Evolutionary conservation across 1,140 invertebrate genomes (phyloP), one percentile per base, ranked within the genome.

Genomic region (Cyrtorhinus lividipennis): DNA sequence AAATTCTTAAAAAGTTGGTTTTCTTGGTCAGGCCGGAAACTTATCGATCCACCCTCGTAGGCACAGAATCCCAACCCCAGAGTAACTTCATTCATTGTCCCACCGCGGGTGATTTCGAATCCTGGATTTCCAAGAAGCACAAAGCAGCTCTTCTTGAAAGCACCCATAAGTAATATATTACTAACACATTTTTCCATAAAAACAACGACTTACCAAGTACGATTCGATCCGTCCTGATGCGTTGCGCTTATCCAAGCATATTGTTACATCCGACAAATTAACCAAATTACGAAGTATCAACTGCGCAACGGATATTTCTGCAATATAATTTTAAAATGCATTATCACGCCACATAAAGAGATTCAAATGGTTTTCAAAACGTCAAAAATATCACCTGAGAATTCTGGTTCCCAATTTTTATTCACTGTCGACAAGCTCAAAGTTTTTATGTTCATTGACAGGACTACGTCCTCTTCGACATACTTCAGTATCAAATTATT

Each of bases 401-500:
- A 96, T 24, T 87, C 78, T 60, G 86, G 80, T 66, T 87, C 80
- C 94, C 94, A 97, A 66, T 86, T 79, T 15, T 83, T 77, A 72
- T 92, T 84, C 3, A 86, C 90, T 66, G 88, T 88, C 71, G 86
- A 84, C 65, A 90, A 82, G 68, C 85, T 85, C 24, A 93, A 79
- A 61, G 87, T 86, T 74, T 92, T 89, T 0, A 95, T 86, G 74
- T 96, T 96, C 67, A 97, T 82, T 12, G 92, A 95, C 12, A 98
- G 77, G 5, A 96, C 92, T 70, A 97, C 93, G 73, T 98, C 95
- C 71, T 96, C 93, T 73, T 98, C 93, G 1, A 96, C 90, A 77
- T 95, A 96, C 73, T 97, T 97, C n/a, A 98, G 76, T 64, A 97
- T 95, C 5, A 97, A 80, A 76, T 96, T 97, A 72, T 95, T 89